Percentiles rank a stretch among this genome's conserved stretches.
Evolutionary conservation across 2,113 vertebrate genomes (phyloP).

Genomic region (Platycercus adscitus): DNA sequence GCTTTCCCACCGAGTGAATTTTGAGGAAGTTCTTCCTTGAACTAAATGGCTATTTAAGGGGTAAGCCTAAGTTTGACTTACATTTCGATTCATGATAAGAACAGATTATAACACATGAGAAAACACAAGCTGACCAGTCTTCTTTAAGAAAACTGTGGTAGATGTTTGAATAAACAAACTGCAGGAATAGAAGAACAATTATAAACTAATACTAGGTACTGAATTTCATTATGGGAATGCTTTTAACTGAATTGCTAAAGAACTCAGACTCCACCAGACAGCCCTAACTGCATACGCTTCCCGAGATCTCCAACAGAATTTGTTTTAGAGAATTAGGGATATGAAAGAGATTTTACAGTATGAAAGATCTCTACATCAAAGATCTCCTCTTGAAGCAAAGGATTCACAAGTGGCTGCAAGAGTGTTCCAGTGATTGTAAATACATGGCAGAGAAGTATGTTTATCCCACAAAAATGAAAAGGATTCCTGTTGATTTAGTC

Average conservation of each 20-base stretch:
- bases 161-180: background rate
- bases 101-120: background rate
- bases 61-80: background rate
- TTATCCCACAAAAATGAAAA: constrained; percentile 20
- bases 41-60: background rate
- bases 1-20: background rate
- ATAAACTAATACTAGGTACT: background rate
- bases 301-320: background rate
- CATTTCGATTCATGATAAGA: background rate
- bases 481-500: background rate
- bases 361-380: background rate
- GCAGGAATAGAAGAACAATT: background rate
- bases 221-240: background rate
- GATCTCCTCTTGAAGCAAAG: background rate
- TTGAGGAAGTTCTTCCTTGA: background rate
- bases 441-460: background rate
- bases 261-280: background rate
- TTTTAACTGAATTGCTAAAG: background rate
- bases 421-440: background rate
- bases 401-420: background rate
- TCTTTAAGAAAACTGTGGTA: background rate
- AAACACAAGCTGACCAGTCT: background rate
- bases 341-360: background rate
- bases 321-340: background rate
- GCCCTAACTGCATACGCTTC: background rate